phyloP scores from a whole-genome alignment of 2,888 invertebrate genomes.

The Apamea epomidion region DNA sequence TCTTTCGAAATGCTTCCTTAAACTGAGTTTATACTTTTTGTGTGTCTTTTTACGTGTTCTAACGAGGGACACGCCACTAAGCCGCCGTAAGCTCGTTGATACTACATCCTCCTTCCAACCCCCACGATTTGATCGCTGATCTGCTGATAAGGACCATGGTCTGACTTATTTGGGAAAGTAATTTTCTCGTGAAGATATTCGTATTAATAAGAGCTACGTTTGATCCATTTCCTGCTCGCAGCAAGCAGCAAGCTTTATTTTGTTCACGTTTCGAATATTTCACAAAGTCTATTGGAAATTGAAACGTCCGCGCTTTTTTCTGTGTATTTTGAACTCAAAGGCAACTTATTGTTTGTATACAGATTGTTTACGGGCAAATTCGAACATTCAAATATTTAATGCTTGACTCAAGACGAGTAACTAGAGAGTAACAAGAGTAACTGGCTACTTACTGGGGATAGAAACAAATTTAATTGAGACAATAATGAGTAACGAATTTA shows the following conservation, averaged over 20 bases:
- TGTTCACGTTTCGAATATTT: conserved; percentile 15
- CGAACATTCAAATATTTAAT: conserved; percentile 36
- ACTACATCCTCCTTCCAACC: conserved; percentile 25
- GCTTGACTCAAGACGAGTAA: conserved; percentile 37
- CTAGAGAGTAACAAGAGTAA: too few relatives aligned
- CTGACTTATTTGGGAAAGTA: conserved; percentile 51
- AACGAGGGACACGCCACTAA: conserved; percentile 66
- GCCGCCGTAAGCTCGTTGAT: conserved; percentile 65
- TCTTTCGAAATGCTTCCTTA: conserved; percentile 29
- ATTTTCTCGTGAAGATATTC: conserved; percentile 45
- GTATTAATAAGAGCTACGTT: conserved; percentile 37
- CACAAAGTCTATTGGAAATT: conserved; percentile 29
- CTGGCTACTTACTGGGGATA: conserved; percentile 16
- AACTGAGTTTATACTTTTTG: conserved; percentile 48
- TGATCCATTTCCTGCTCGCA: conserved; percentile 39
- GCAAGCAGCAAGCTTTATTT: too few relatives aligned
- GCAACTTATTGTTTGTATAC: conserved; percentile 25
- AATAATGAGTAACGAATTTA: conserved; percentile 58
- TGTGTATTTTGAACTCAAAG: conserved; percentile 37
- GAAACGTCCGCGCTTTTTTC: conserved; percentile 9
- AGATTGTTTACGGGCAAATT: conserved; percentile 29
- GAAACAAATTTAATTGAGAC: conserved; percentile 40
- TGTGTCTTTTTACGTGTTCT: conserved; percentile 55
- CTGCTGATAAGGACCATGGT: conserved; percentile 63
- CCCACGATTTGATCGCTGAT: conserved; percentile 60